Evolutionary conservation across 2,113 vertebrate species (phyloP), one percentile per base, ranked within the genome.

Genomic region (Ictalurus furcatus): DNA sequence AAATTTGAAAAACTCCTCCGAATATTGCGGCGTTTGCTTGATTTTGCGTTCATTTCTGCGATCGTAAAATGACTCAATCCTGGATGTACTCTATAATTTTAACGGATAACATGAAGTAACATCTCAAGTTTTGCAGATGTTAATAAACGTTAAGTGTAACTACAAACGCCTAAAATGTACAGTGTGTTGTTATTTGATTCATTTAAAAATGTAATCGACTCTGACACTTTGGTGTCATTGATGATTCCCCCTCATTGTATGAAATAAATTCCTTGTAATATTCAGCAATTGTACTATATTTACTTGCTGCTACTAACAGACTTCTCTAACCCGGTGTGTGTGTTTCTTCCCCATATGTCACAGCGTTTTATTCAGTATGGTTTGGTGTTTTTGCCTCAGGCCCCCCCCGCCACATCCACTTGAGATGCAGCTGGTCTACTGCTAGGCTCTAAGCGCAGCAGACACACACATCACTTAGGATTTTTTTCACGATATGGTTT

Each of bases 391-490:
- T 79, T 58, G 69, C 85, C 80, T 40, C 52, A 76, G 21, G 76
- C 61, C 30, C 48, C 37, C n/a, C n/a, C 74, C 21, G 63, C 16
- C 16, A 65, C 40, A 71, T 52, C 34, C 54, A 30, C 9, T 30
- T 48, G n/a, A 78, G 73, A 80, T 81, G 23, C 59, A 44, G 40
- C 89, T 85, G 65, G 61, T 86, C 67, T 71, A 28, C 37, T 87
- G 73, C 78, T 25, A 59, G 17, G 23, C 37, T 54, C 59, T 79
- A 85, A 85, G 19, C 37, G 3, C 69, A 58, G 16, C 85, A 78
- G 81, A 87, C 86, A 86, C 67, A 69, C 19, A 30, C 54, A 76
- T 65, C 76, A 37, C 28, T 82, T 37, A 71, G 3, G 34, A 88
- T 76, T 90, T 80, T 37, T 61, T 14, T 9, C 63, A 21, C 34